Percentiles rank a stretch among this genome's conserved stretches.
These are phyloP conservation scores for Eremophila alpestris DNA, from an alignment of 2,797 vertebrate genomes.

Conservation along the genomic window DNA sequence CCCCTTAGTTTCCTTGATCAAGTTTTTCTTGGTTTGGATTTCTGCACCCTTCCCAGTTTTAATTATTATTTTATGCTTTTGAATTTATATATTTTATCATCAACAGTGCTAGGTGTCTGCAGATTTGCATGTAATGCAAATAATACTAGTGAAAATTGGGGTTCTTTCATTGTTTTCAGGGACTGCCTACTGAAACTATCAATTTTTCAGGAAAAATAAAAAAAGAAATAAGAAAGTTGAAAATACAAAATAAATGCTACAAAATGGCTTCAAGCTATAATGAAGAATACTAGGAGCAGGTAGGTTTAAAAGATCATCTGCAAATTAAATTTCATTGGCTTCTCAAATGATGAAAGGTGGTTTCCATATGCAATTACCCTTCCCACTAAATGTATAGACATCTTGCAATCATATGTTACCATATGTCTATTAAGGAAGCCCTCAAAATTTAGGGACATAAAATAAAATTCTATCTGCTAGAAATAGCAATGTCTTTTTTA, in stretches of 20 bases:
- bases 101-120: neutral
- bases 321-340: neutral
- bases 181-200: neutral
- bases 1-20: neutral
- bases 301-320: neutral
- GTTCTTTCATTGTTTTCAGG: neutral
- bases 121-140: neutral
- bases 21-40: neutral
- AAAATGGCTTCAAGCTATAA: neutral
- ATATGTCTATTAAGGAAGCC: neutral
- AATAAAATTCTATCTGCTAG: neutral
- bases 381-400: neutral
- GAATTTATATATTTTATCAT: neutral
- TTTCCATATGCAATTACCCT: neutral
- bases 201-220: neutral
- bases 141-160: neutral
- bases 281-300: neutral
- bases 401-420: neutral
- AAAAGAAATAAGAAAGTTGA: neutral
- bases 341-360: neutral
- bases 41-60: rapidly evolving
- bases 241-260: neutral
- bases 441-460: neutral
- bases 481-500: neutral
- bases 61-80: neutral